A percentile compares a stretch with the other conserved stretches of the same genome.
Evolutionary conservation across 2,797 vertebrate genomes (phyloP).

Genomic region (Melanogrammus aeglefinus): DNA sequence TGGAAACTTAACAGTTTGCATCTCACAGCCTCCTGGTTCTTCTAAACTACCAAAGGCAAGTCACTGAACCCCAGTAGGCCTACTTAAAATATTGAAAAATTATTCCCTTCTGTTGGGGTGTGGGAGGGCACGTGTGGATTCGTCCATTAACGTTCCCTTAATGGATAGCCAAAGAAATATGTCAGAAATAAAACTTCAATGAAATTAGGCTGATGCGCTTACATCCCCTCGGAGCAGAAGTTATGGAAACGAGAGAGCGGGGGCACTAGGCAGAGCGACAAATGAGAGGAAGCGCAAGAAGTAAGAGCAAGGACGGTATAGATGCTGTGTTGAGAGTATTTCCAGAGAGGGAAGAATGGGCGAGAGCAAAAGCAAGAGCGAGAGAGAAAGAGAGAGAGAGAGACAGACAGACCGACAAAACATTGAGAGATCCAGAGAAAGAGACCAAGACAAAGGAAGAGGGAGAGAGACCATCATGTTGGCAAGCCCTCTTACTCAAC

Average conservation of each 20-base stretch:
- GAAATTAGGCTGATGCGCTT: not conserved
- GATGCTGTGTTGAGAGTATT: not conserved
- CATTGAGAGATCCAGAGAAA: too few species aligned
- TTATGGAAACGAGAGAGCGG: not conserved
- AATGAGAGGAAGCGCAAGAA: not conserved
- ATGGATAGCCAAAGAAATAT: too few species aligned
- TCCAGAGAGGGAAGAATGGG: too few species aligned
- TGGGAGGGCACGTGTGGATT: not conserved
- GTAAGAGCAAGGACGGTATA: not conserved
- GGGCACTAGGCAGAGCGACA: not conserved
- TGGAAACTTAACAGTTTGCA: not conserved
- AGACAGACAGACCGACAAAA: not conserved
- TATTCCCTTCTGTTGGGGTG: too few species aligned
- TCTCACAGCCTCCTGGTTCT: slow-evolving; percentile 8
- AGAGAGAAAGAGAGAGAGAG: not conserved
- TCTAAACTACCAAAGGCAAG: not conserved
- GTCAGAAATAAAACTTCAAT: not conserved
- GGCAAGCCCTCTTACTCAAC: not conserved
- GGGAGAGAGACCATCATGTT: not conserved
- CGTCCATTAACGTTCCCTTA: not conserved
- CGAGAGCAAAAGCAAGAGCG: not conserved
- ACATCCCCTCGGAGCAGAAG: not conserved
- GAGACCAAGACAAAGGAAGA: not conserved
- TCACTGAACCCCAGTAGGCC: not conserved
- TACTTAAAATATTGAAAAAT: not conserved